A percentile compares a stretch with the other conserved stretches of the same genome.
These are phyloP conservation scores for Drosophila sproati DNA, from an alignment of 1,140 invertebrate genomes.

Conservation along the genomic window DNA sequence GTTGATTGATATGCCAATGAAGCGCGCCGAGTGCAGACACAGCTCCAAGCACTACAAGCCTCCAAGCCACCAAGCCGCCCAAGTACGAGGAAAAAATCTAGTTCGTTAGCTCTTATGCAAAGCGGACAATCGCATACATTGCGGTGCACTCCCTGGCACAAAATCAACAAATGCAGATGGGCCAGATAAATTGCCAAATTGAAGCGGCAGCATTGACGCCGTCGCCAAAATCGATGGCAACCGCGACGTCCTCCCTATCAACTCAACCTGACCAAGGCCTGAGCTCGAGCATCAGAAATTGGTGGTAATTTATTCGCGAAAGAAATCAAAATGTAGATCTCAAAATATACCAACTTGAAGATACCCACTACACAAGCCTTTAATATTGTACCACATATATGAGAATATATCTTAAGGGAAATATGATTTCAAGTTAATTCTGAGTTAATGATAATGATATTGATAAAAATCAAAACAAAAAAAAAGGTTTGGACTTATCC, in stretches of 20 bases:
- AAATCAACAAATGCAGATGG: slow-evolving; percentile 80
- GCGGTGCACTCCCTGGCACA: slow-evolving; percentile 59
- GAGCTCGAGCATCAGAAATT: slow-evolving; percentile 33
- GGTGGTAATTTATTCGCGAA: slow-evolving; percentile 26
- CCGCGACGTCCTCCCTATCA: slow-evolving; percentile 11
- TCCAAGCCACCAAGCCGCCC: not conserved
- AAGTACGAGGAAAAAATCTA: slow-evolving; percentile 70
- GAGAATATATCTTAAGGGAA: too few relatives aligned
- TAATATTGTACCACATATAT: too few relatives aligned
- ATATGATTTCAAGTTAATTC: too few relatives aligned
- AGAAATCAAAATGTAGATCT: slow-evolving; percentile 7
- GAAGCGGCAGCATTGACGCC: slow-evolving; percentile 41
- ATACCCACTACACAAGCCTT: too few relatives aligned
- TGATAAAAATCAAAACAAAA: too few relatives aligned
- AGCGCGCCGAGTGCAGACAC: slow-evolving; percentile 56
- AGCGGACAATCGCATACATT: slow-evolving; percentile 74
- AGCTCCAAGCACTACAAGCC: slow-evolving; percentile 4
- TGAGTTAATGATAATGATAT: too few relatives aligned
- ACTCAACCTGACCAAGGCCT: slow-evolving; percentile 24
- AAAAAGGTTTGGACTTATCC: too few relatives aligned
- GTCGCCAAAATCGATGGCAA: not conserved
- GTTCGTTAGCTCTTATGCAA: slow-evolving; percentile 80
- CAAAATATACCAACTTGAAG: not conserved
- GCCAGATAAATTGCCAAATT: slow-evolving; percentile 74
- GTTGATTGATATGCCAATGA: slow-evolving; percentile 81